Evolutionary conservation across 1,140 invertebrate species (phyloP).

Genomic region (Cyrtorhinus lividipennis): DNA sequence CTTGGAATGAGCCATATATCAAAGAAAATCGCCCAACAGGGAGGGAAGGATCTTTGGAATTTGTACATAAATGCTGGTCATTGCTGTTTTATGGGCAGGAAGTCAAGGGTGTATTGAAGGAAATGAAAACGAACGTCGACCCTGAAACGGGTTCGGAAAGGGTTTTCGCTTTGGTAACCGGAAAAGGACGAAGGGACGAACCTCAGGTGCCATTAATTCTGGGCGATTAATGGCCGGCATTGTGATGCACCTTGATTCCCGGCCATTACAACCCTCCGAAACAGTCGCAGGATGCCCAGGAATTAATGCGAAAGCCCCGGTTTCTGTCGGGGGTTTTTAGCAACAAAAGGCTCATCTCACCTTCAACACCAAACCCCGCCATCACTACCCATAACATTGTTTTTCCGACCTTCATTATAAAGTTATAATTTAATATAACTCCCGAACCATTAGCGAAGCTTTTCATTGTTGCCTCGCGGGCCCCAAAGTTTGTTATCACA

Average conservation of each 20-base stretch:
- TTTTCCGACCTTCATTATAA: conserved; percentile 7
- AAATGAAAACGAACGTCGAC: too few species aligned
- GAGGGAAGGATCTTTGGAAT: neutral
- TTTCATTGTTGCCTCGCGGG: neutral
- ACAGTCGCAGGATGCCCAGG: neutral
- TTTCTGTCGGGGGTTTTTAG: neutral
- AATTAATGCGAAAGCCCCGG: neutral
- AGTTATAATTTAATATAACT: conserved; percentile 9
- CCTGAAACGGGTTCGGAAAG: neutral
- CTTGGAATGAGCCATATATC: neutral
- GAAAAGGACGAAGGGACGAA: neutral
- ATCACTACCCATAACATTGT: neutral
- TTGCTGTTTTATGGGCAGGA: neutral
- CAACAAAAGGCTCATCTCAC: conserved; percentile 1
- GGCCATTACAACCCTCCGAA: neutral
- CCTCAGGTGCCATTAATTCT: conserved; percentile 4
- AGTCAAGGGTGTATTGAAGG: neutral
- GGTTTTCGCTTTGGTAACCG: neutral
- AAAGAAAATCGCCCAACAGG: neutral
- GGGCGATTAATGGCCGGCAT: neutral
- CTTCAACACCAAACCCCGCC: neutral
- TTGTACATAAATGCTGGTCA: neutral
- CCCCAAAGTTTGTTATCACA: conserved; percentile 1
- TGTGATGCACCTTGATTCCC: conserved; percentile 4
- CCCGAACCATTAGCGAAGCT: neutral